Base-by-base conservation (phyloP, 2,797 vertebrate species). In the Simalia tracyae region DNA sequence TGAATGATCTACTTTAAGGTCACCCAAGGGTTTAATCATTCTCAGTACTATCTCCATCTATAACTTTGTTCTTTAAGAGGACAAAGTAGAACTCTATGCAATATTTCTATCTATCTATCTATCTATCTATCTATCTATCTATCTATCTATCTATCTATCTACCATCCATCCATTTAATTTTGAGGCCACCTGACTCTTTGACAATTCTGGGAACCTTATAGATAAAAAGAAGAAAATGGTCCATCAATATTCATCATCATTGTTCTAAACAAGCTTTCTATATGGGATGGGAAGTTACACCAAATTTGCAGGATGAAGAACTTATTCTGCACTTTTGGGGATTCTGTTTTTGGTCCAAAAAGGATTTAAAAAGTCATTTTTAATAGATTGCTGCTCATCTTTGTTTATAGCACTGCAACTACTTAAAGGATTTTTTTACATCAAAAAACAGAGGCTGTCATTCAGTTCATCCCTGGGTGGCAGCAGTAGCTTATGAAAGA, bases 401-500 rank as follows among this genome's bases (percentile, higher is more conserved):
- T 72, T 14, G 46, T 93, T 88, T 12, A 46, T 56, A 50, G 66
- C 6, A 68, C 19, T 26, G 54, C 24, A 84, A 5, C 60, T 81
- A 19, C 36, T 81, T 2, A 42, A 26, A 86, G n/a, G 5, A 87
- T 87, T 92, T 31, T 60, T 76, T 56, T 63, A 4, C 28, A 56
- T 59, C 9, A 68, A n/a, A 63, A 92, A 92, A 84, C 22, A 24
- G 66, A 89, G 11, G 11, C 12, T 64, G 2, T 54, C 66, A 50
- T 46, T 89, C 66, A 87, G 5, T 87, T 93, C 87, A 46, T 64
- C 84, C 50, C 60, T 89, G 88, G 90, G 88, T 91, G 92, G 88
- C 88, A 64, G 88, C 88, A 89, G 84, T 89, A 57, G 68, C 81
- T 81, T 31, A 86, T 68, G 50, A 87, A 93, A 89, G 24, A 81